These are phyloP conservation scores for Napeogenes sylphis DNA, from an alignment of 2,888 invertebrate species.

Conservation along the genomic window DNA sequence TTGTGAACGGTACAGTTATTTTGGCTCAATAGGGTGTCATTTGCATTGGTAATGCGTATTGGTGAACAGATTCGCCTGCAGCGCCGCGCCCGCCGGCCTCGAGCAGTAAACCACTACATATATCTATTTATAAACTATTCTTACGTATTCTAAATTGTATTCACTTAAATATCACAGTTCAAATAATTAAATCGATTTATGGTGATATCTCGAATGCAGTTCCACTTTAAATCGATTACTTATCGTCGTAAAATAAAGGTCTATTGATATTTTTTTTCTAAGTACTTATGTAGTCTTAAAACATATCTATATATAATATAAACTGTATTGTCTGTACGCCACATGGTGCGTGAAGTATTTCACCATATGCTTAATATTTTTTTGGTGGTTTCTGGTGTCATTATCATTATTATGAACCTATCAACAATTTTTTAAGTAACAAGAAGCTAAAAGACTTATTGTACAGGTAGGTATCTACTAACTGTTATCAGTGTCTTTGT, in stretches of 20 bases:
- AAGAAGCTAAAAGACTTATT: too few relatives aligned
- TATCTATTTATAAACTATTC: constrained; percentile 9
- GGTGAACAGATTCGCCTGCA: constrained; percentile 64
- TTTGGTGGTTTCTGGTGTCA: neutral
- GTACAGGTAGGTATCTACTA: too few relatives aligned
- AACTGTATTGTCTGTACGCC: neutral
- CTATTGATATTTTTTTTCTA: too few relatives aligned
- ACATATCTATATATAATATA: neutral
- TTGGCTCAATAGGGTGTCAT: constrained; percentile 68
- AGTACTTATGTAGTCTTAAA: too few relatives aligned
- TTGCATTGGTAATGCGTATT: constrained; percentile 75
- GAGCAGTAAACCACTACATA: constrained; percentile 5
- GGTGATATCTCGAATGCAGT: too few relatives aligned
- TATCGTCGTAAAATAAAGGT: too few relatives aligned
- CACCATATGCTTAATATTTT: neutral
- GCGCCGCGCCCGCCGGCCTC: constrained; percentile 20
- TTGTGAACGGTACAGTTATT: constrained; percentile 42
- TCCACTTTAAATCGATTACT: too few relatives aligned
- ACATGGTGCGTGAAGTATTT: neutral
- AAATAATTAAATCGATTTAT: neutral
- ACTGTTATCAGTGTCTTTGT: too few relatives aligned
- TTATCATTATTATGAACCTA: constrained; percentile 2
- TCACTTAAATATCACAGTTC: neutral
- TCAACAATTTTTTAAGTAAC: neutral
- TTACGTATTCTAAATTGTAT: neutral